A percentile compares a stretch with the other conserved stretches of the same genome.
These are phyloP conservation scores for Brachyistius frenatus DNA, from an alignment of 2,113 vertebrate species.

Conservation along the genomic window DNA sequence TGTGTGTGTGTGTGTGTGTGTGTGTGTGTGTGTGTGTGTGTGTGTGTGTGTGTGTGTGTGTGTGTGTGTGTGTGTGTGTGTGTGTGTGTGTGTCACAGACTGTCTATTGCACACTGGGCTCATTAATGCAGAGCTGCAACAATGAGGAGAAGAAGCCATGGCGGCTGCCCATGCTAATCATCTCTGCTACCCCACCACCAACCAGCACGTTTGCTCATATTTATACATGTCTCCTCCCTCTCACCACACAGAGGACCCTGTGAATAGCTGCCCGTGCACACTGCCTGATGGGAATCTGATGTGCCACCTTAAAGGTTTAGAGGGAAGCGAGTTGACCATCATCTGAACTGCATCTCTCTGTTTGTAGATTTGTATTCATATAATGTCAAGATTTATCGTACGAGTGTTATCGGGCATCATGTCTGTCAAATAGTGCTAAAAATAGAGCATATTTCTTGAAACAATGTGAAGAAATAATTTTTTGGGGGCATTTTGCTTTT, in stretches of 20 bases:
- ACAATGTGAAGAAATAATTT: background rate
- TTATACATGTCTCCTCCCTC: constrained; percentile 28
- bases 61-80: too few species aligned
- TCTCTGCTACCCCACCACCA: constrained; percentile 35
- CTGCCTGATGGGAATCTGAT: constrained; percentile 50
- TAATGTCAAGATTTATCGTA: too few species aligned
- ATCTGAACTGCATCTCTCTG: background rate
- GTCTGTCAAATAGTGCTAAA: too few species aligned
- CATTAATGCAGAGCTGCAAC: constrained; percentile 62
- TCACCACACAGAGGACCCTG: constrained; percentile 43
- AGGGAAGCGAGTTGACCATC: background rate
- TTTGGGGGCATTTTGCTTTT: background rate
- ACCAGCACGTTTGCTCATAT: constrained; percentile 23
- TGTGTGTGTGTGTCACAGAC: background rate
- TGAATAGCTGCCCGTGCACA: constrained; percentile 49
- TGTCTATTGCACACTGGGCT: constrained; percentile 33
- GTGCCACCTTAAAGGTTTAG: background rate
- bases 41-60: background rate
- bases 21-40: background rate
- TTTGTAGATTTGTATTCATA: too few species aligned
- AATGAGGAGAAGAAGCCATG: constrained; percentile 42
- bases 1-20: too few species aligned
- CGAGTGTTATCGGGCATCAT: too few species aligned
- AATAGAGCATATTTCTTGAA: too few species aligned
- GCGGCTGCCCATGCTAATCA: constrained; percentile 61